Evolutionary conservation across 2,888 invertebrate genomes (phyloP), one percentile per base, ranked within the genome.

Genomic region (Melinaea marsaeus): DNA sequence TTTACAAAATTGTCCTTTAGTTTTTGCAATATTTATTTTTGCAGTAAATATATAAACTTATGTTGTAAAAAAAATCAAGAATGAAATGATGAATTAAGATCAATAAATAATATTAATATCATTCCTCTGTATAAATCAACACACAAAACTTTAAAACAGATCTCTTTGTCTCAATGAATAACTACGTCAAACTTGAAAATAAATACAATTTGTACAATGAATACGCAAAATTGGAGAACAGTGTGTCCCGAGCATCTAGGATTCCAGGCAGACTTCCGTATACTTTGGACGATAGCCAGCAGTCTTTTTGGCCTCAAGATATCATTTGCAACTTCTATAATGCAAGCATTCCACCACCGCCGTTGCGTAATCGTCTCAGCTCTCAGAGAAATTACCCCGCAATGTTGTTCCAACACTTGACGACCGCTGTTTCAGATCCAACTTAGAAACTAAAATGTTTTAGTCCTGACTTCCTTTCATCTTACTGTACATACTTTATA

Each of bases 261-360:
- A 79, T 76, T 71, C 71, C 71, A 76, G 75, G 72, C 75, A 79
- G 79, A 83, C 83, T 80, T 83, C 71, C 71, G 74, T 75, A 80
- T 79, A 86, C 84, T 86, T 89, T 90, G 90, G 90, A 80, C 72
- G 72, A 58, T 71, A 72, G 85, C 90, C 90, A 90, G 84, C 63
- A 81, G 83, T 85, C 88, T 90, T 90, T 89, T 90, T 90, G 90
- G 90, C 90, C 80, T 87, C 83, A 89, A 90, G 90, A 90, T 85
- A 84, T 83, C 81, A 81, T 88, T 87, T 76, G 72, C 79, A 86
- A 88, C 84, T 88, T 87, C 75, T 71, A 75, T 73, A 79, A 82
- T 84, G 77, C 75, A 72, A 74, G 77, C 73, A 75, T 78, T 75
- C 78, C 76, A 77, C 78, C 76, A 75, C 75, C 80, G 74, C 79